A percentile compares a stretch with the other conserved stretches of the same genome.
Conservation (phyloP, 2,113 vertebrate genomes). For the Aspidoscelis tigris region DNA sequence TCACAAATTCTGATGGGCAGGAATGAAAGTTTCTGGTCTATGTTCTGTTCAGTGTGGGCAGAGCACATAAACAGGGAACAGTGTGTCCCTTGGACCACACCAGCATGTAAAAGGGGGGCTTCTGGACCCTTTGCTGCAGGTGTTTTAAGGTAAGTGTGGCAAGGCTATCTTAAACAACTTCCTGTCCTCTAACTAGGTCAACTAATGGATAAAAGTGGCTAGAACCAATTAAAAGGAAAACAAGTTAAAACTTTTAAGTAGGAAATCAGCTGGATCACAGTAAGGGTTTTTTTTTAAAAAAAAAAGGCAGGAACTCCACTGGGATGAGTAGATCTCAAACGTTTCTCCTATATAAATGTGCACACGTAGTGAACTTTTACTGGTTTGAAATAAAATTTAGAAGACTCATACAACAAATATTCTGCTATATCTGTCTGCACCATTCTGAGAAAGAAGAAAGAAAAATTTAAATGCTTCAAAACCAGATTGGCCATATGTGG, state of each 20-base stretch:
- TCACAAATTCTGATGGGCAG: too few species aligned
- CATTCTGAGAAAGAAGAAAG: neutral
- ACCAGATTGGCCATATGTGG: slow-evolving; percentile 2
- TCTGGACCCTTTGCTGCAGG: too few species aligned
- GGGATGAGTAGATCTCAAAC: neutral
- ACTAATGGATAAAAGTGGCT: neutral
- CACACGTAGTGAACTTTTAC: neutral
- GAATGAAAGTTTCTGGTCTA: too few species aligned
- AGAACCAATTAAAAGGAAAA: neutral
- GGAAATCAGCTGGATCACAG: neutral
- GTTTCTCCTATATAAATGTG: too few species aligned
- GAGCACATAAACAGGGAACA: too few species aligned
- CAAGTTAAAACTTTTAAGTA: neutral
- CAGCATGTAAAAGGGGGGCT: too few species aligned
- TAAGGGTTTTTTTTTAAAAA: neutral
- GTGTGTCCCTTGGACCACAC: too few species aligned
- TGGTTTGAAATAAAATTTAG: neutral
- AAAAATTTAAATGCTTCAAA: neutral
- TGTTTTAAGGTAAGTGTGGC: too few species aligned
- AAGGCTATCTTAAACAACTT: too few species aligned
- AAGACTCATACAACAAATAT: neutral
- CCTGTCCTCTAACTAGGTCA: neutral
- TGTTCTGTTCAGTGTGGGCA: too few species aligned
- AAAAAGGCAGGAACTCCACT: neutral
- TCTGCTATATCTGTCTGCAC: neutral